These are phyloP conservation scores for Plusia festucae DNA, from an alignment of 2,888 invertebrate species.

Conservation along the genomic window DNA sequence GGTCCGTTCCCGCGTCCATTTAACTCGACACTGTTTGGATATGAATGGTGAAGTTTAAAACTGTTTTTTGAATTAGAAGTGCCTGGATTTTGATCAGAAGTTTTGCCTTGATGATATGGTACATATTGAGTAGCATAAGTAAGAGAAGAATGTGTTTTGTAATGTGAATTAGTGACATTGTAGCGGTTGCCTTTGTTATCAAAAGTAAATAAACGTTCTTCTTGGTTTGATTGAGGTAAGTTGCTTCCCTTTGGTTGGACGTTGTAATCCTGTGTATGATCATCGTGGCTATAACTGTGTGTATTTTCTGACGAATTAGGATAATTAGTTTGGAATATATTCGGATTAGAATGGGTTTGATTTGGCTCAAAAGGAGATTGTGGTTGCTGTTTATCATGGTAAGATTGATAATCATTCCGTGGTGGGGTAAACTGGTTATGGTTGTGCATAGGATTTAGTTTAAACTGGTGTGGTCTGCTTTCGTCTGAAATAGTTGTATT, in stretches of 20 bases:
- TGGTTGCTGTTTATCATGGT: not conserved
- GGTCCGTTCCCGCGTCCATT: not conserved
- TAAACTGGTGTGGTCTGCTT: not conserved
- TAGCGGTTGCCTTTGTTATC: not conserved
- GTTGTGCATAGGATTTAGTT: not conserved
- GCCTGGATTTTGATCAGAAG: not conserved
- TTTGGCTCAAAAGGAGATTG: not conserved
- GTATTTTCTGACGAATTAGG: not conserved
- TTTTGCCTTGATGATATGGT: not conserved
- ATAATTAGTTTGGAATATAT: not conserved
- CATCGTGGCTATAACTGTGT: not conserved
- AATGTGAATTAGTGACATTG: not conserved
- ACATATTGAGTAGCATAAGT: constrained; percentile 13
- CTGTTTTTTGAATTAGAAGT: not conserved
- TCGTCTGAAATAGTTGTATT: not conserved
- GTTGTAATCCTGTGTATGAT: not conserved
- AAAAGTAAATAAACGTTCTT: not conserved
- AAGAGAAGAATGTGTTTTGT: constrained; percentile 7
- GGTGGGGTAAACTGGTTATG: not conserved
- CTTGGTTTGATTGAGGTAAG: not conserved
- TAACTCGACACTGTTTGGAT: not conserved
- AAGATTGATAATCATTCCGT: not conserved
- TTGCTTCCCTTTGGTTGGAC: not conserved
- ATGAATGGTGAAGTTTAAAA: not conserved
- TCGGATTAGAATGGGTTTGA: not conserved